These are phyloP conservation scores for Eunapius fragilis DNA, from an alignment of 37 sponge, comb jelly and placozoan species.

Conservation along the genomic window DNA sequence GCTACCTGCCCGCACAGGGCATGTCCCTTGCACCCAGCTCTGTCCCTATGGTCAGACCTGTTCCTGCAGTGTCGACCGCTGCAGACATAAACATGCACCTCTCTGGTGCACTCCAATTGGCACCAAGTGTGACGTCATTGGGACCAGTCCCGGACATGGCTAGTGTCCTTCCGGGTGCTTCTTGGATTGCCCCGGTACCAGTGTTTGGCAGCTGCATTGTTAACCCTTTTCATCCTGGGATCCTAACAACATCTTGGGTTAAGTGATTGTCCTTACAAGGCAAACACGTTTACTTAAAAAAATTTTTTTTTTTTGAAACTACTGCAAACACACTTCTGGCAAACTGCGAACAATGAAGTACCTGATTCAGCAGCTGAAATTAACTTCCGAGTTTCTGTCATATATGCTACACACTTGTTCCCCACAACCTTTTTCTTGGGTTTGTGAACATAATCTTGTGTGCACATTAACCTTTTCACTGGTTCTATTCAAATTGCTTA, in stretches of 20 bases:
- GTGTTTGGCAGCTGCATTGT: conserved; percentile 40
- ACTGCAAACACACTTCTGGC: not conserved
- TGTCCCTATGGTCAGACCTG: conserved; percentile 9
- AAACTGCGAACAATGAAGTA: not conserved
- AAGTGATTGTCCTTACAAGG: conserved; percentile 27
- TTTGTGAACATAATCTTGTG: not conserved
- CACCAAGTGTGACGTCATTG: not conserved
- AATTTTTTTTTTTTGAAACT: not conserved
- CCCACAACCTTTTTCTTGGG: not conserved
- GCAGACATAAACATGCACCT: conserved; percentile 2
- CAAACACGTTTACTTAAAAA: not conserved
- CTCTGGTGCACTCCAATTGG: conserved; percentile 7
- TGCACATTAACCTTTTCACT: not conserved
- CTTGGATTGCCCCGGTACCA: conserved; percentile 32
- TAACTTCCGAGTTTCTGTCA: not conserved
- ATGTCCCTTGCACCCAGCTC: not conserved
- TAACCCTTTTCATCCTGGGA: conserved; percentile 65
- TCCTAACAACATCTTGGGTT: conserved; percentile 60
- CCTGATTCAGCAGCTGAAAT: not conserved
- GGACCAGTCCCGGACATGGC: conserved; percentile 27
- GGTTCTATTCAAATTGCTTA: not conserved
- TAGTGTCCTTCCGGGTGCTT: conserved; percentile 14
- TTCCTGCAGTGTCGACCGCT: not conserved
- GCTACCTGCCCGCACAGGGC: conserved; percentile 4
- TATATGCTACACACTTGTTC: not conserved